A percentile compares a stretch with the other conserved stretches of the same genome.
Evolutionary conservation across 2,797 vertebrate genomes (phyloP).

Genomic region (Spinus olivaceus): DNA sequence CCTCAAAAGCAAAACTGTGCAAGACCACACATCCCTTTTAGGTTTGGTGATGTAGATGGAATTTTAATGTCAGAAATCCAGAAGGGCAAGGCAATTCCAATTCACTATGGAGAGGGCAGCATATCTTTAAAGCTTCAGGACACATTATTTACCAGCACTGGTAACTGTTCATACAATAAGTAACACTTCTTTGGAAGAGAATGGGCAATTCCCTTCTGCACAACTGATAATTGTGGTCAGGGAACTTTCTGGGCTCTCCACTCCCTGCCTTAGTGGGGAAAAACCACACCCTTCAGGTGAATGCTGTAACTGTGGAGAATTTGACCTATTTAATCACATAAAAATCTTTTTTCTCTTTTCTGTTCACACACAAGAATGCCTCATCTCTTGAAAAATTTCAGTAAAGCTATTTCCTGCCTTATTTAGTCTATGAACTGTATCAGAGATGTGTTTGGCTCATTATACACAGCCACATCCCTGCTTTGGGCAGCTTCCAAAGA

Average conservation of each 20-base stretch:
- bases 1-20: conserved; percentile 35
- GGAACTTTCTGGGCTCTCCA: background rate
- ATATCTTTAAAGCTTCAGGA: background rate
- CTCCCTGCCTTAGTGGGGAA: background rate
- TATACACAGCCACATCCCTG: background rate
- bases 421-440: background rate
- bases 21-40: background rate
- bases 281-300: background rate
- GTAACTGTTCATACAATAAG: background rate
- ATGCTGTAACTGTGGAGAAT: background rate
- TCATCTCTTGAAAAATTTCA: background rate
- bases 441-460: background rate
- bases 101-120: background rate
- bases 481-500: background rate
- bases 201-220: background rate
- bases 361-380: background rate
- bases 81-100: background rate
- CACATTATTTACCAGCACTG: background rate
- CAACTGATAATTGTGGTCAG: background rate
- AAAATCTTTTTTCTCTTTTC: background rate
- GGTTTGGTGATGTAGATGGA: background rate
- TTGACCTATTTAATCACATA: background rate
- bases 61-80: background rate
- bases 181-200: background rate
- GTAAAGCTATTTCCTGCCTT: background rate